A percentile compares a stretch with the other conserved stretches of the same genome.
phyloP scores from a whole-genome alignment of 2,113 vertebrate genomes.

The Astur gentilis region DNA sequence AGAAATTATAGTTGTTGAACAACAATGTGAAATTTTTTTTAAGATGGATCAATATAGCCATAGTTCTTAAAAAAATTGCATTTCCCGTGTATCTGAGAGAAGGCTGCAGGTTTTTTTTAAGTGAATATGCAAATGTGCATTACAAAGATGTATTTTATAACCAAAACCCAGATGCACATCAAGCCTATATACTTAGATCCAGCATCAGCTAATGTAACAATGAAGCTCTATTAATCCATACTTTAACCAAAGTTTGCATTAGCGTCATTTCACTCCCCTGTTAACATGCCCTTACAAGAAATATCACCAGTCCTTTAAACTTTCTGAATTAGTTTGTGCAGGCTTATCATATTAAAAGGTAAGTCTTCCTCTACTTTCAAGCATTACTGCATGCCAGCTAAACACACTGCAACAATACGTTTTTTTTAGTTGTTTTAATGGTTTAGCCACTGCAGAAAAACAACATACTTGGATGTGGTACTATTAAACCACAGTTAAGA shows the following conservation, averaged over 20 bases:
- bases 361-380: not conserved
- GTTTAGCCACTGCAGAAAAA: not conserved
- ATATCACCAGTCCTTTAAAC: not conserved
- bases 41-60: not conserved
- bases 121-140: not conserved
- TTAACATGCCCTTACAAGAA: not conserved
- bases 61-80: not conserved
- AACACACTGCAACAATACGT: not conserved
- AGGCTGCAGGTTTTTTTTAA: not conserved
- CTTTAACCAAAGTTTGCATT: not conserved
- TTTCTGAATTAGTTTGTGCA: not conserved
- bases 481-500: not conserved
- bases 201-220: not conserved
- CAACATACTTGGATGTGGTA: not conserved
- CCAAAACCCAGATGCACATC: not conserved
- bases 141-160: not conserved
- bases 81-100: not conserved
- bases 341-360: not conserved
- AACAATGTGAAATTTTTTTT: accelerated
- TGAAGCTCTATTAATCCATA: not conserved
- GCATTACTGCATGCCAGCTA: not conserved
- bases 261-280: not conserved
- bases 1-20: not conserved
- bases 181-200: not conserved
- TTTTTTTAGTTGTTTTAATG: constrained; percentile 27